These are phyloP conservation scores for Siniperca chuatsi DNA, from an alignment of 2,113 vertebrate species.

Conservation along the genomic window DNA sequence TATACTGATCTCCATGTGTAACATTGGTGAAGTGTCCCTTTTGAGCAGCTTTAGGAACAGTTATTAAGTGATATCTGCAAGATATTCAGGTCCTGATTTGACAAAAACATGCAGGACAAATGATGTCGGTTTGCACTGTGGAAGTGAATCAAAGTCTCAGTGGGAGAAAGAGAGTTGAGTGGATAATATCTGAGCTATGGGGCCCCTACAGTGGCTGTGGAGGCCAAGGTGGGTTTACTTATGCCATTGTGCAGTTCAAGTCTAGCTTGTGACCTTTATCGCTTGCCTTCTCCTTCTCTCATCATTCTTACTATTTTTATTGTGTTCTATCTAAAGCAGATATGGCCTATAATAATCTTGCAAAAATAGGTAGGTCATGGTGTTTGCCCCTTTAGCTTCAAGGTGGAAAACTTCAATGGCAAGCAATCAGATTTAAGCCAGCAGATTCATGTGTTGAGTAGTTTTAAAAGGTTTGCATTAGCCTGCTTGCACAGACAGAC, in stretches of 20 bases:
- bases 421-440: constrained; percentile 71
- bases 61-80: background rate
- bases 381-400: constrained; percentile 30
- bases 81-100: background rate
- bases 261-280: constrained; percentile 37
- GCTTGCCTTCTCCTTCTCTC: background rate
- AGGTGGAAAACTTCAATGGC: constrained; percentile 61
- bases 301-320: constrained; percentile 12
- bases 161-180: background rate
- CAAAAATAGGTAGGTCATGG: constrained; percentile 58
- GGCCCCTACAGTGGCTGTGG: background rate
- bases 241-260: constrained; percentile 3
- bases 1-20: background rate
- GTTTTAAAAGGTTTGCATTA: constrained; percentile 73
- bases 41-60: background rate
- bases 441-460: constrained; percentile 61
- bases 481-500: constrained; percentile 49
- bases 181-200: background rate
- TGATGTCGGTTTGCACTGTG: background rate
- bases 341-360: constrained; percentile 58
- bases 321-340: constrained; percentile 44
- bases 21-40: background rate
- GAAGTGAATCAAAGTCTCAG: background rate
- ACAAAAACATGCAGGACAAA: background rate
- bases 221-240: constrained; percentile 15